Base-by-base conservation (phyloP, 2,797 vertebrate species). In the Pantherophis alleghaniensis region DNA sequence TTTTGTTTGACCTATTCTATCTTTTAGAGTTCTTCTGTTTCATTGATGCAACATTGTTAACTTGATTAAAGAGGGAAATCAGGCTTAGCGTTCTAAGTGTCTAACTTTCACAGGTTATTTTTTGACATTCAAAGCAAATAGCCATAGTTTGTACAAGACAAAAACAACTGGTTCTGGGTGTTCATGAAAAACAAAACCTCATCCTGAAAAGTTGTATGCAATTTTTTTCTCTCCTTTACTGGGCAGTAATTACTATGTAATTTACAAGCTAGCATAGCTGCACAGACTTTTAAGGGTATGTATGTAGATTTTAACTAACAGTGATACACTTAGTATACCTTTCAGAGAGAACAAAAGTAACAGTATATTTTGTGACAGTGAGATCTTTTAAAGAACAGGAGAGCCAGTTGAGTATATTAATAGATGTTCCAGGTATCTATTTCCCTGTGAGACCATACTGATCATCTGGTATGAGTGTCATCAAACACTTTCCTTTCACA, bases 391-490 rank as follows among this genome's bases (percentile, higher is more conserved):
- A 92, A 60, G 57, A 55, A 61, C 57, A 24, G 5, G 14, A 10
- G 26, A 74, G 55, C 59, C 93, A n/a, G 61, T 47, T 13, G 2
- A 79, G 32, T 53, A 13, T 63, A 74, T 90, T 93, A 91, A 59
- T 57, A 94, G 90, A 91, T 69, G 74, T 11, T 32, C 20, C 1
- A 74, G 24, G 69, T 89, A 18, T 93, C 90, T 53, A 74, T 74
- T 57, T 93, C 86, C 53, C 47, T 51, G 61, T 61, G 53, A 16
- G 55, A 37, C 61, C 55, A 79, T 37, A 91, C 63, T 87, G 69
- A 92, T 93, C 92, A 93, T 69, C 32, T 93, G 59, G n/a, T 22
- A 55, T 87, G 88, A 92, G 91, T 93, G 83, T 92, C 86, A 89
- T 66, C 28, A 61, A 87, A 74, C 56, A 47, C 92, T 69, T 51